Conservation (phyloP, 2,797 vertebrate species). For the Anableps anableps region DNA sequence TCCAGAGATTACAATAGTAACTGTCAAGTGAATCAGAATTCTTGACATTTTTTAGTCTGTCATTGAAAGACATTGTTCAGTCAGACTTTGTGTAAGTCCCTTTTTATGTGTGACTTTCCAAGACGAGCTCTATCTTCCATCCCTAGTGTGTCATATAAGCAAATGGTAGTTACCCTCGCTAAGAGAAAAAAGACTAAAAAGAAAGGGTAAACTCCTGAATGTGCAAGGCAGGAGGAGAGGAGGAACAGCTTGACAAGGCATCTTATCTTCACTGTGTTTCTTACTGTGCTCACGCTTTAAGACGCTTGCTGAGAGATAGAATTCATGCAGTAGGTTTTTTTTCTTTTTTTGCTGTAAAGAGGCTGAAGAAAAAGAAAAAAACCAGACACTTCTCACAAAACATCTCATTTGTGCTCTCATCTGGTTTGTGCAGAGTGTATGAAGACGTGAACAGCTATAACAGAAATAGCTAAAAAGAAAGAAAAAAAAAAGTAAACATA, state of each 20-base stretch:
- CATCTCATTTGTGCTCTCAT: constrained; percentile 53
- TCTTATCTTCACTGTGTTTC: constrained; percentile 69
- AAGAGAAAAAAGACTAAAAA: constrained; percentile 40
- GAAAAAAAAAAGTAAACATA: background rate
- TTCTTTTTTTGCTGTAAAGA: constrained; percentile 34
- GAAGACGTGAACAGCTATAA: background rate
- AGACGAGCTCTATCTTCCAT: constrained; percentile 44
- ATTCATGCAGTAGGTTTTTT: constrained; percentile 53
- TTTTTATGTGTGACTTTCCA: constrained; percentile 58
- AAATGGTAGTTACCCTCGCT: constrained; percentile 55
- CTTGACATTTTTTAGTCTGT: constrained; percentile 50
- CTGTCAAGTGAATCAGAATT: constrained; percentile 66
- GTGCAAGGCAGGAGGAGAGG: constrained; percentile 41
- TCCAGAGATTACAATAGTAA: constrained; percentile 65
- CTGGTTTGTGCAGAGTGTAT: constrained; percentile 38
- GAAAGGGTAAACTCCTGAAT: constrained; percentile 42
- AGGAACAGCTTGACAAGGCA: constrained; percentile 66
- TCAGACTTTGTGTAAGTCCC: constrained; percentile 40
- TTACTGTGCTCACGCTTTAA: constrained; percentile 53
- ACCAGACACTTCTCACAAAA: constrained; percentile 34
- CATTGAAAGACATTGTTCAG: constrained; percentile 49
- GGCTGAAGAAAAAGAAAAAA: constrained; percentile 14
- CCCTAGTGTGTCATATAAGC: constrained; percentile 58
- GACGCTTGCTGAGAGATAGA: constrained; percentile 58
- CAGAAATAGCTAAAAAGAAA: background rate